A percentile compares a stretch with the other conserved stretches of the same genome.
phyloP scores from a whole-genome alignment of 2,797 vertebrate species.

The Nyctalus aviator region DNA sequence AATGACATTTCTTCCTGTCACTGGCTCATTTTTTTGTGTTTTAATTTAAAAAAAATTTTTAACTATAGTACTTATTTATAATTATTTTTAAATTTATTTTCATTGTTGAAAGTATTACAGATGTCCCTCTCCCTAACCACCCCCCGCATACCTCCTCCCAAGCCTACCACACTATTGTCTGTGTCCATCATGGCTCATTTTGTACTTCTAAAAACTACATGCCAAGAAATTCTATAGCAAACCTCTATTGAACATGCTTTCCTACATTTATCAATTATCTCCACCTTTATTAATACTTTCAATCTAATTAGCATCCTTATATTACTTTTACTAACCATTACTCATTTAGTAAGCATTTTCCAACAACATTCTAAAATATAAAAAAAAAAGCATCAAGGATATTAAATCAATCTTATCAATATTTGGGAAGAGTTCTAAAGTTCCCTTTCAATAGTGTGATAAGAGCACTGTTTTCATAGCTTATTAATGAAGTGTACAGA shows the following conservation, averaged over 20 bases:
- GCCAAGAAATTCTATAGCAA: background rate
- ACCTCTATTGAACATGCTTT: background rate
- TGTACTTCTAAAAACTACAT: background rate
- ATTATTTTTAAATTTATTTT: too few relatives aligned
- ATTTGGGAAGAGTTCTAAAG: conserved; percentile 11
- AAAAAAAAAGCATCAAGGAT: background rate
- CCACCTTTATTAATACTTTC: background rate
- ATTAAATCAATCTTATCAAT: conserved; percentile 29
- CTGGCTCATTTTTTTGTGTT: too few relatives aligned
- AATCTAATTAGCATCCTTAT: conserved; percentile 2
- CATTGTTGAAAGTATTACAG: too few relatives aligned
- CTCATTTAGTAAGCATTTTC: conserved; percentile 18
- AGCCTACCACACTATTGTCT: background rate
- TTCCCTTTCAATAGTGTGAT: conserved; percentile 23
- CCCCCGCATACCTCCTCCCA: too few relatives aligned
- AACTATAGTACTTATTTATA: too few relatives aligned
- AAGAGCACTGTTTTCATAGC: background rate
- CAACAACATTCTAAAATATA: conserved; percentile 30
- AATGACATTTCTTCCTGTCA: background rate
- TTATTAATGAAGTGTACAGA: conserved; percentile 1
- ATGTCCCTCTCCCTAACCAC: background rate
- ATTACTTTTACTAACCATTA: conserved; percentile 50
- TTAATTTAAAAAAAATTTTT: too few relatives aligned
- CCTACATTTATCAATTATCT: conserved; percentile 32
- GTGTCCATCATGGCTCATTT: background rate